phyloP scores from a whole-genome alignment of 2,113 vertebrate genomes.

The Bothrops jararaca region DNA sequence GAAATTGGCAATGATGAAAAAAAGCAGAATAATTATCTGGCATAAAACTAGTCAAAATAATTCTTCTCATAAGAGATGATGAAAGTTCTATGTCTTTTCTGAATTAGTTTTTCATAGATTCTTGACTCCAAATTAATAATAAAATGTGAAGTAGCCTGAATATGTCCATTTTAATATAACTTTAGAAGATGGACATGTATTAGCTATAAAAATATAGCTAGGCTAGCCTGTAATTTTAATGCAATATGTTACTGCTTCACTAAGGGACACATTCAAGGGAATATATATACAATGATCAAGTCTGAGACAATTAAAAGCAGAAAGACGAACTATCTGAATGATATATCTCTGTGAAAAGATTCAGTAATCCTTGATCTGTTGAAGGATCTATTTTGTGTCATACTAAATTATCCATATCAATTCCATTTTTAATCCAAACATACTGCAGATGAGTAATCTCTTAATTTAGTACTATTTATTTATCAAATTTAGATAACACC shows the following conservation, averaged over 20 bases:
- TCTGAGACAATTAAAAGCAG: neutral
- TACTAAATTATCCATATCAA: constrained; percentile 8
- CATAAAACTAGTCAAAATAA: neutral
- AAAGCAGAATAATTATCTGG: neutral
- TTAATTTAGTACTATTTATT: constrained; percentile 8
- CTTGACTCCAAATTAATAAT: neutral
- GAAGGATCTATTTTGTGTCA: neutral
- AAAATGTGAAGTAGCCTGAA: neutral
- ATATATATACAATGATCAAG: neutral
- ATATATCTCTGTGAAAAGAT: neutral
- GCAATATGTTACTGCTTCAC: neutral
- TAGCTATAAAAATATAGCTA: neutral
- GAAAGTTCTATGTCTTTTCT: neutral
- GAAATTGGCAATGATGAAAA: neutral
- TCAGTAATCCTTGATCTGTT: neutral
- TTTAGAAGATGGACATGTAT: neutral
- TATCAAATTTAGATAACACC: neutral
- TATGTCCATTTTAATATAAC: neutral
- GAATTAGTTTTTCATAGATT: neutral
- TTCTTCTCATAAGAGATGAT: neutral
- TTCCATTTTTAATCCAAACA: constrained; percentile 11
- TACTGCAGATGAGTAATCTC: constrained; percentile 10
- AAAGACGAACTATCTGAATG: neutral
- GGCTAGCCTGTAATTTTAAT: neutral
- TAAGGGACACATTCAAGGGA: neutral